Percentiles rank a stretch among this genome's conserved stretches.
These are phyloP conservation scores for Ostrea edulis DNA, from an alignment of 1,140 invertebrate genomes.

Conservation along the genomic window DNA sequence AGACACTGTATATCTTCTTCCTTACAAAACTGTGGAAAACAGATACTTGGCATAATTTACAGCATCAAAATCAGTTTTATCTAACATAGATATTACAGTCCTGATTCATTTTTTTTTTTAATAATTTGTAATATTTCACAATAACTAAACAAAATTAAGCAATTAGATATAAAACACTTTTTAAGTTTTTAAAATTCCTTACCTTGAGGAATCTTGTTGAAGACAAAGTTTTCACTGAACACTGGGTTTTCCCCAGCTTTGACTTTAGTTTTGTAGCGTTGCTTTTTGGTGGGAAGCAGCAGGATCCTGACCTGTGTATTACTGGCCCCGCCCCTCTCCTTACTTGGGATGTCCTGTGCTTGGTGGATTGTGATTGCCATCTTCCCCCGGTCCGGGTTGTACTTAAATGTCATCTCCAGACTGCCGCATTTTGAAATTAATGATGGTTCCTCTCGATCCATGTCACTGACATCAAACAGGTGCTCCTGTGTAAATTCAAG, in stretches of 20 bases:
- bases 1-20: not conserved
- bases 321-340: constrained; percentile 87
- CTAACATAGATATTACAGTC: no score
- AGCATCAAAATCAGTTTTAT: no score
- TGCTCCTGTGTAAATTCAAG: constrained; percentile 76
- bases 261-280: constrained; percentile 95
- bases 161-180: not conserved
- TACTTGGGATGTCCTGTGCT: constrained; percentile 88
- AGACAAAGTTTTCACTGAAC: constrained; percentile 94
- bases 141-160: not conserved
- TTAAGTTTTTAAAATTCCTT: constrained; percentile 56
- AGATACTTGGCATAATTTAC: no score
- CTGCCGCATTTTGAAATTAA: constrained; percentile 85
- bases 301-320: constrained; percentile 92
- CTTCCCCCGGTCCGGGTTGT: constrained; percentile 92
- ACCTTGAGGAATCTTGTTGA: constrained; percentile 94
- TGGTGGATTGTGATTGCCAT: constrained; percentile 94
- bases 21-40: no score
- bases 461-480: constrained; percentile 81
- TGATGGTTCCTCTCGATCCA: constrained; percentile 77
- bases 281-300: constrained; percentile 93
- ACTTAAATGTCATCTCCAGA: constrained; percentile 92
- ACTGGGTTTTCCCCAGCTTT: constrained; percentile 92
- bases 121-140: not conserved
- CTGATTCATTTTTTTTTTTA: not conserved